Percentiles rank a stretch among this genome's conserved stretches.
phyloP scores from a whole-genome alignment of 2,888 invertebrate species.

The Chrysolina haemoptera region DNA sequence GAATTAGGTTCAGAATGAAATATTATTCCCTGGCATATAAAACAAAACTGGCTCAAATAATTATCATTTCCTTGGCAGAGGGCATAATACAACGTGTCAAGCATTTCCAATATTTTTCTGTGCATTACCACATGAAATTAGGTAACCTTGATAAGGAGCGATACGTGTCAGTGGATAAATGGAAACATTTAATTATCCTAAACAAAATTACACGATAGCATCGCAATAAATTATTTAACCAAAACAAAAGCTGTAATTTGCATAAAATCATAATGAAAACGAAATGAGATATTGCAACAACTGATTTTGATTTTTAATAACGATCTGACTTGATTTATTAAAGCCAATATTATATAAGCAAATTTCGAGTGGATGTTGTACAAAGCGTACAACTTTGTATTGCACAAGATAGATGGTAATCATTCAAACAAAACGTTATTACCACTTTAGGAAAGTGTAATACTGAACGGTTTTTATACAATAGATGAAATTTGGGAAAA shows the following conservation, averaged over 20 bases:
- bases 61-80: neutral
- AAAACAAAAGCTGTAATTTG: slow-evolving; percentile 27
- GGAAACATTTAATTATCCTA: slow-evolving; percentile 13
- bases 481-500: too few species aligned
- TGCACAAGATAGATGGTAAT: too few species aligned
- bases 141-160: slow-evolving; percentile 2
- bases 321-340: slow-evolving; percentile 3
- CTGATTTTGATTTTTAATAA: neutral
- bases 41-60: neutral
- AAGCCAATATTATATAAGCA: neutral
- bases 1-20: too few species aligned
- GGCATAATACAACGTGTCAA: neutral
- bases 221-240: slow-evolving; percentile 8
- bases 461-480: too few species aligned
- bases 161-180: slow-evolving; percentile 17
- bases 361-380: neutral
- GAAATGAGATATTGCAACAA: neutral
- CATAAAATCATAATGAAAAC: slow-evolving; percentile 23
- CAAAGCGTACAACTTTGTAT: neutral
- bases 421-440: too few species aligned
- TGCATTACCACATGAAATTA: neutral
- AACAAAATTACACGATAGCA: slow-evolving; percentile 11
- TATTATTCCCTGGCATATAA: too few species aligned
- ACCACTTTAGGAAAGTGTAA: too few species aligned
- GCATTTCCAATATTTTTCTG: neutral